Base-by-base conservation (phyloP, 1,140 invertebrate species). In the Leucophenga varia region DNA sequence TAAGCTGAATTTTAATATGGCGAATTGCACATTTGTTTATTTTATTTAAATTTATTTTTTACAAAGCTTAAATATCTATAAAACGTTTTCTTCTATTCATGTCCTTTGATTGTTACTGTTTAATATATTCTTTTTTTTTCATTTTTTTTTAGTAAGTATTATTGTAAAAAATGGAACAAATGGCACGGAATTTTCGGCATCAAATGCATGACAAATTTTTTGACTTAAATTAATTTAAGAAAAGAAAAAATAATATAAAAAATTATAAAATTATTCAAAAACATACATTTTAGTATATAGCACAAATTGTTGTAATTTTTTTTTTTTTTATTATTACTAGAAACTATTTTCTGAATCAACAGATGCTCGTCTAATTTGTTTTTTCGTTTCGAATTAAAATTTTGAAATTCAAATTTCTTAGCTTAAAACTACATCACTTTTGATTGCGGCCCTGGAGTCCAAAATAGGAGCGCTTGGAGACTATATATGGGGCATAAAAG, bases 361-460 rank as follows among this genome's bases (percentile, higher is more conserved):
- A 25, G 22, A 25, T 25, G 22, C 22, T 25, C 5, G 10, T 19
- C 19, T 39, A 7, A 5, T 39, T 21, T 21, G 8, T 21, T 39
- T 21, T 39, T 21, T 39, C 18, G 8, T 21, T 21, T 17, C 18
- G 8, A 5, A 20, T 39, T 21, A 48, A 47, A 7, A 48, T 22
- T 25, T 25, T 44, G 32, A 54, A 37, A 51, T 16, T 40, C 47
- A 39, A 46, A 49, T 41, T 47, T 46, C 49, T 65, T 55, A 58
- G 47, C 69, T 69, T 72, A 72, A 61, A 63, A 69, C 69, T 72
- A 72, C 64, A 72, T 72, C 68, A 72, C 69, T 69, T 68, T 71
- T 59, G 59, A 57, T 63, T 59, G 54, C 48, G 53, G 49, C 51
- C 18, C 14, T 18, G 35, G 35, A n/a, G n/a, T n/a, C n/a, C n/a